These are phyloP conservation scores for Lathronympha strigana DNA, from an alignment of 2,888 invertebrate genomes.

Conservation along the genomic window DNA sequence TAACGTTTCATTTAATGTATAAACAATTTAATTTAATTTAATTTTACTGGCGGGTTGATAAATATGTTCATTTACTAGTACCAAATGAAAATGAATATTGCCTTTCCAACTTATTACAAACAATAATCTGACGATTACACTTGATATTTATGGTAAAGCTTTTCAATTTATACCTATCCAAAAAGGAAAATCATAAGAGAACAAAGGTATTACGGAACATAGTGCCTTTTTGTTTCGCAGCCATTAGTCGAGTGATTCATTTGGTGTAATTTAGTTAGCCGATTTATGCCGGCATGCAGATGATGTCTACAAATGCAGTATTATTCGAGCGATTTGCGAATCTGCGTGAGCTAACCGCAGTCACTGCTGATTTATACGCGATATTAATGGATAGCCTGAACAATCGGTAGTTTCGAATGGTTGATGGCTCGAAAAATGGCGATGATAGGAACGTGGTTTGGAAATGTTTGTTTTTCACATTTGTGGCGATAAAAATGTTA, in stretches of 20 bases:
- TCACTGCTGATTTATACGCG: conserved; percentile 21
- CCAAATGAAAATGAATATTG: neutral
- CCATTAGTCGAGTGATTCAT: conserved; percentile 3
- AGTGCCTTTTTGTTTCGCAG: neutral
- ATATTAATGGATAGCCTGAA: conserved; percentile 18
- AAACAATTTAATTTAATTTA: no score
- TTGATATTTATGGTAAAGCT: conserved; percentile 2
- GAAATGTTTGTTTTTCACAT: neutral
- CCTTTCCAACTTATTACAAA: conserved; percentile 1
- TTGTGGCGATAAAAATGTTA: neutral
- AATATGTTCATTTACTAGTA: neutral
- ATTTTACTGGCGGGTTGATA: neutral
- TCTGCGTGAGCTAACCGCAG: conserved; percentile 23
- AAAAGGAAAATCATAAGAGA: neutral
- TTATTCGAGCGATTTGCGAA: conserved; percentile 24
- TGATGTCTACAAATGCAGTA: conserved; percentile 23
- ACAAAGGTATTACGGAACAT: neutral
- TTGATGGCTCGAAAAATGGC: conserved; percentile 8
- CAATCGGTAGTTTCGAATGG: conserved; percentile 14
- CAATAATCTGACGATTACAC: conserved; percentile 17
- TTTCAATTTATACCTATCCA: neutral
- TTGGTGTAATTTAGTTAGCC: conserved; percentile 24
- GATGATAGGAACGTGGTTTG: neutral
- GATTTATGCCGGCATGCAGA: conserved; percentile 20
- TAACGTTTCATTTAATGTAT: no score